Conservation (phyloP, 1,140 invertebrate species). For the Drosophila kohkoa region DNA sequence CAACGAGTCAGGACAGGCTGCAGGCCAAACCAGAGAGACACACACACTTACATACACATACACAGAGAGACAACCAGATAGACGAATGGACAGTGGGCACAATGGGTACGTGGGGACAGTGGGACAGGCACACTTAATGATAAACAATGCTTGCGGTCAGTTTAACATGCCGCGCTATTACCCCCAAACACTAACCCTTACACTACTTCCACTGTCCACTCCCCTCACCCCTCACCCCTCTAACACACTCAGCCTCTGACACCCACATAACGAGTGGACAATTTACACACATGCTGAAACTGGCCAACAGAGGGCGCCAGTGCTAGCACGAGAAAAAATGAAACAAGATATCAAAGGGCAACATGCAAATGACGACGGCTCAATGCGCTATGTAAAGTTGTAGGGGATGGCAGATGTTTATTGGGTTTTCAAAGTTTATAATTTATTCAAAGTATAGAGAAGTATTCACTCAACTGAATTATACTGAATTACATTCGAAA, state of each 20-base stretch:
- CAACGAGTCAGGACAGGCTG: constrained; percentile 35
- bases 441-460: no score
- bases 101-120: not conserved
- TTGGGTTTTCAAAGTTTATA: no score
- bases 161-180: constrained; percentile 83
- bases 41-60: not conserved
- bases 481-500: no score
- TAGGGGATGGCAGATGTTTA: not conserved
- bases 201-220: no score
- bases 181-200: constrained; percentile 63
- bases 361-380: not conserved
- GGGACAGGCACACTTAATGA: constrained; percentile 67
- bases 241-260: constrained; percentile 19
- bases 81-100: not conserved
- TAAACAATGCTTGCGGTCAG: constrained; percentile 84
- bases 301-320: constrained; percentile 51
- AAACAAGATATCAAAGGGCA: constrained; percentile 7
- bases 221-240: not conserved
- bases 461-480: no score
- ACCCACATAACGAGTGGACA: constrained; percentile 75
- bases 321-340: constrained; percentile 18
- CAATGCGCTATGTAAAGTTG: constrained; percentile 12
- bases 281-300: constrained; percentile 76
- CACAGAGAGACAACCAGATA: not conserved
- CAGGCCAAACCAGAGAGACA: constrained; percentile 22